Percentiles rank a stretch among this genome's conserved stretches.
These are phyloP conservation scores for Hydrophis major DNA, from an alignment of 2,797 vertebrate species.

Conservation along the genomic window DNA sequence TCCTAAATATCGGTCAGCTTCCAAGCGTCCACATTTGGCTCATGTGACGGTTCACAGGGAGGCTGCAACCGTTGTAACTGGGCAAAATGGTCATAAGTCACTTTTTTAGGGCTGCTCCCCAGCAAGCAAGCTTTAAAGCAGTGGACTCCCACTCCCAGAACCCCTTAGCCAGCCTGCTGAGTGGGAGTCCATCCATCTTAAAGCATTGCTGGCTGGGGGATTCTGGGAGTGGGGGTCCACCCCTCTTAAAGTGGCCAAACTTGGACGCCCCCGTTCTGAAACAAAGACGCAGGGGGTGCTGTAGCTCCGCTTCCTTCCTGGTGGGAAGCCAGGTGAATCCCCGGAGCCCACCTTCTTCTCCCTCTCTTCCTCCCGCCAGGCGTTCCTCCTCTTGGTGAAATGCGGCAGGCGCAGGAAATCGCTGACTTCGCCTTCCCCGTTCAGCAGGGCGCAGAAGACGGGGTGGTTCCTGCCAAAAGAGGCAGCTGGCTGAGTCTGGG, in stretches of 20 bases:
- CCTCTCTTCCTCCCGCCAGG: slow-evolving; percentile 93
- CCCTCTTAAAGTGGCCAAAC: not conserved
- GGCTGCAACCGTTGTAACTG: no score
- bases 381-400: slow-evolving; percentile 95
- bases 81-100: no score
- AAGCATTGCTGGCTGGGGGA: not conserved
- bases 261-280: not conserved
- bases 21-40: no score
- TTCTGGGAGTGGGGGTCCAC: not conserved
- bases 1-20: no score
- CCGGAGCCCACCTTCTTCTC: slow-evolving; percentile 86
- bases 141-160: not conserved
- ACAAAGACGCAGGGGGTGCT: not conserved
- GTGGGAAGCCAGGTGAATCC: accelerated
- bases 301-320: not conserved
- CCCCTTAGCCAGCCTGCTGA: not conserved
- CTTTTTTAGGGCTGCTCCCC: no score
- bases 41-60: no score
- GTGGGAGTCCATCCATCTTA: no score
- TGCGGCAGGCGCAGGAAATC: slow-evolving; percentile 95
- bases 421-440: slow-evolving; percentile 95
- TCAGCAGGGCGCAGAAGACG: slow-evolving; percentile 94
- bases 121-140: no score
- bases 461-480: slow-evolving; percentile 86
- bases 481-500: accelerated